Percentiles rank a stretch among this genome's conserved stretches.
phyloP scores from a whole-genome alignment of 2,797 vertebrate genomes.

The Ctenochaetus hawaiiensis region DNA sequence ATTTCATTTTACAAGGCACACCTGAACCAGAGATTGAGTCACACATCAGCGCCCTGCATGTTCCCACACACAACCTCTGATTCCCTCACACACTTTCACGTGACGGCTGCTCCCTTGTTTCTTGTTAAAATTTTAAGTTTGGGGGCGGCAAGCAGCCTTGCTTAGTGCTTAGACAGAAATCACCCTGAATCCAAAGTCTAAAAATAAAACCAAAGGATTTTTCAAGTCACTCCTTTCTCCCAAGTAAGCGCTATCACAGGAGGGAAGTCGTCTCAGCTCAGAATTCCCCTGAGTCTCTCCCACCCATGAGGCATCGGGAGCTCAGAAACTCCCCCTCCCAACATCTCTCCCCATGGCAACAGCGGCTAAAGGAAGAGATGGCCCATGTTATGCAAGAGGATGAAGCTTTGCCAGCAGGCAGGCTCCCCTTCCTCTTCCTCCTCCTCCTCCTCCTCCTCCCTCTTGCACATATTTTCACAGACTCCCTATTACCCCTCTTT shows the following conservation, averaged over 20 bases:
- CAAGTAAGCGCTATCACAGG: neutral
- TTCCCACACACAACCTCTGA: conserved; percentile 20
- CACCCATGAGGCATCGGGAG: conserved; percentile 75
- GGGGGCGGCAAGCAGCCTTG: neutral
- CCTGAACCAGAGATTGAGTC: conserved; percentile 65
- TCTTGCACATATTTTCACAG: conserved; percentile 56
- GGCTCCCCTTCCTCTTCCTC: conserved; percentile 54
- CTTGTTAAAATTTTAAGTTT: neutral
- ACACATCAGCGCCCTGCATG: conserved; percentile 32
- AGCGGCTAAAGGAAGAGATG: conserved; percentile 85
- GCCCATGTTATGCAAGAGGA: conserved; percentile 88
- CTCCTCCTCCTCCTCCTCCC: neutral
- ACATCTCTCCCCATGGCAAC: conserved; percentile 92
- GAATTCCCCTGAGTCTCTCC: conserved; percentile 72
- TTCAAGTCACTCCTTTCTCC: conserved; percentile 7
- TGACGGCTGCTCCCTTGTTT: neutral
- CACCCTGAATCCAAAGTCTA: conserved; percentile 18
- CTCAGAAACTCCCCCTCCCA: conserved; percentile 34
- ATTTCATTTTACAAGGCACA: conserved; percentile 54
- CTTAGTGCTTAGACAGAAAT: conserved; percentile 16
- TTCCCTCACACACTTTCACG: conserved; percentile 1
- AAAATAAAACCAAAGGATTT: conserved; percentile 42
- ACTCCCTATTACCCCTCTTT: conserved; percentile 46
- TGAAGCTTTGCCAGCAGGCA: conserved; percentile 83
- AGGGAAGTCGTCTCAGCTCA: conserved; percentile 54